phyloP scores from a whole-genome alignment of 2,888 invertebrate species.

The Eupithecia centaureata region DNA sequence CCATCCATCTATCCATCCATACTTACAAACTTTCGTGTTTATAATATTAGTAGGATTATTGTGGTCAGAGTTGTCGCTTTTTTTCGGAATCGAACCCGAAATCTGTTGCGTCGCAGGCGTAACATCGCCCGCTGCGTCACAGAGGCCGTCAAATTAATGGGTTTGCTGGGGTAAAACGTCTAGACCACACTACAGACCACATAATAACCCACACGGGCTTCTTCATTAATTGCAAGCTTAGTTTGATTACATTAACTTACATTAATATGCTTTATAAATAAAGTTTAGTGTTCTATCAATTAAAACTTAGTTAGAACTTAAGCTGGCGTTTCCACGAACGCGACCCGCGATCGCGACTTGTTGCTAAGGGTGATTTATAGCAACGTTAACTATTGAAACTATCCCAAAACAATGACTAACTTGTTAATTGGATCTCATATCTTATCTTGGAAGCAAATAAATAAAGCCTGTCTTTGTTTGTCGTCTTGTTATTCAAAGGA shows the following conservation, averaged over 20 bases:
- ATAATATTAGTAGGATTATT: no score
- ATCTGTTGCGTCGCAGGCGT: no score
- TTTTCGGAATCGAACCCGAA: no score
- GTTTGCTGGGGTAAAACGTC: constrained; percentile 30
- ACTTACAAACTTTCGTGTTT: no score
- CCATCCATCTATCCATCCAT: no score
- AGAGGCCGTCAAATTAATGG: no score
- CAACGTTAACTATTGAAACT: constrained; percentile 3
- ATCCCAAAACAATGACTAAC: not conserved
- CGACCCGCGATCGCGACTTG: constrained; percentile 15
- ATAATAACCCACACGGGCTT: constrained; percentile 25
- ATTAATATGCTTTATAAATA: constrained; percentile 28
- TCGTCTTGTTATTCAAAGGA: not conserved
- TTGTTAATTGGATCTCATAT: not conserved
- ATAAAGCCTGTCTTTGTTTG: not conserved
- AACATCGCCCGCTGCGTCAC: no score
- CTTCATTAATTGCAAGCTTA: constrained; percentile 24
- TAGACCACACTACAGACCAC: constrained; percentile 35
- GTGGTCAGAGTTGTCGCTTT: no score
- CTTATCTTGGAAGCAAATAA: not conserved
- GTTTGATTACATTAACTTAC: constrained; percentile 30
- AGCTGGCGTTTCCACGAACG: not conserved
- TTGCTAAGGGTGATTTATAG: not conserved
- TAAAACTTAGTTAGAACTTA: constrained; percentile 36
- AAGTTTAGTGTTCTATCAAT: constrained; percentile 33